phyloP scores from a whole-genome alignment of 2,888 invertebrate genomes.

The Catocala sponsa region DNA sequence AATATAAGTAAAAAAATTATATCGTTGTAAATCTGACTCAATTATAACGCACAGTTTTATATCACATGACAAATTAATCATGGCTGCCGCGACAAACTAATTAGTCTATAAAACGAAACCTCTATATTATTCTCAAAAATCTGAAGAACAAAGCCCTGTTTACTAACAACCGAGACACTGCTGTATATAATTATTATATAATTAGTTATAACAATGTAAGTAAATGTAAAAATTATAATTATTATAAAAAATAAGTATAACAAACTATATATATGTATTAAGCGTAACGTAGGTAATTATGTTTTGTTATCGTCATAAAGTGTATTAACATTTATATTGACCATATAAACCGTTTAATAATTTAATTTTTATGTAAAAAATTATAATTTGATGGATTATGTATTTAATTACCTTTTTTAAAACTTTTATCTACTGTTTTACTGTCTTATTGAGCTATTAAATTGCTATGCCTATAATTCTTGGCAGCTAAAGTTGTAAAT shows the following conservation, averaged over 20 bases:
- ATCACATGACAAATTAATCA: too few relatives aligned
- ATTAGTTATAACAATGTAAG: slow-evolving; percentile 7
- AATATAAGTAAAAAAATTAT: too few relatives aligned
- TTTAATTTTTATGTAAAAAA: slow-evolving; percentile 4
- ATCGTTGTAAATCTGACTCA: too few relatives aligned
- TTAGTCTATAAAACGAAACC: too few relatives aligned
- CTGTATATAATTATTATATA: neutral
- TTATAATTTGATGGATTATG: slow-evolving; percentile 11
- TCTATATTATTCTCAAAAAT: too few relatives aligned
- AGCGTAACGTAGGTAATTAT: slow-evolving; percentile 12
- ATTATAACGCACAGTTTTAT: too few relatives aligned
- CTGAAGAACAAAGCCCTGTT: neutral
- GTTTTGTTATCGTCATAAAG: slow-evolving; percentile 5
- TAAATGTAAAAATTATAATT: slow-evolving; percentile 5
- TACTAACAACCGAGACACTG: neutral
- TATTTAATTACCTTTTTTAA: slow-evolving; percentile 5
- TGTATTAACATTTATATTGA: slow-evolving; percentile 20
- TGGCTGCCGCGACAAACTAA: too few relatives aligned
- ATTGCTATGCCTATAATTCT: neutral
- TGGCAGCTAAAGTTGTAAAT: neutral
- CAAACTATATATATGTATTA: slow-evolving; percentile 5
- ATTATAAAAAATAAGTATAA: slow-evolving; percentile 10
- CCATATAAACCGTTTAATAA: slow-evolving; percentile 12
- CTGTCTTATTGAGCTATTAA: neutral
- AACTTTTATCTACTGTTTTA: slow-evolving; percentile 6